These are phyloP conservation scores for Alauda arvensis DNA, from an alignment of 2,797 vertebrate species.

Conservation along the genomic window DNA sequence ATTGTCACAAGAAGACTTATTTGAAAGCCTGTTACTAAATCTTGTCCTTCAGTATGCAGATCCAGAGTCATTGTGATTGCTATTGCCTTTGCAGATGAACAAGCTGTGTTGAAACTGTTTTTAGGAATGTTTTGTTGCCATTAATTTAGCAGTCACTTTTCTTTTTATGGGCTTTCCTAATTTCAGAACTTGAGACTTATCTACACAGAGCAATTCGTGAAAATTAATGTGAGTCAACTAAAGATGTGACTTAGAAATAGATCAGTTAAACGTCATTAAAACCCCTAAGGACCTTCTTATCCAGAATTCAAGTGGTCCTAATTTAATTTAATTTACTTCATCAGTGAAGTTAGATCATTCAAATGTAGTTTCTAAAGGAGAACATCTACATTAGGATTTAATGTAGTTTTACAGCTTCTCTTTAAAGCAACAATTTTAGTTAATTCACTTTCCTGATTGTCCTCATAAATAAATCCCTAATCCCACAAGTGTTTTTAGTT, in stretches of 20 bases:
- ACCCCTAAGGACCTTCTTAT: slow-evolving; percentile 38
- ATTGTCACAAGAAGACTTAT: background rate
- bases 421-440: slow-evolving; percentile 53
- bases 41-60: background rate
- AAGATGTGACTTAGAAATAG: slow-evolving; percentile 50
- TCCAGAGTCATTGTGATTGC: background rate
- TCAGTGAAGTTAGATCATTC: slow-evolving; percentile 42
- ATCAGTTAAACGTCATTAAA: slow-evolving; percentile 41
- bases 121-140: background rate
- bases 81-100: background rate
- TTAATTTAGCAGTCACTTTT: slow-evolving; percentile 15
- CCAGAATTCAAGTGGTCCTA: slow-evolving; percentile 44
- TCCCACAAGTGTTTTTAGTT: slow-evolving; percentile 26
- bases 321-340: slow-evolving; percentile 62
- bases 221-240: slow-evolving; percentile 39
- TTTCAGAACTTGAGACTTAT: slow-evolving; percentile 24
- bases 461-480: slow-evolving; percentile 44
- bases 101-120: background rate
- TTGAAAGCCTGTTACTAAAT: background rate
- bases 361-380: slow-evolving; percentile 49
- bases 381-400: slow-evolving; percentile 46
- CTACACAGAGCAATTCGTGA: background rate
- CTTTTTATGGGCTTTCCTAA: slow-evolving; percentile 17
- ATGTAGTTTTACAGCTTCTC: slow-evolving; percentile 48
- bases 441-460: slow-evolving; percentile 51